Percentiles rank a stretch among this genome's conserved stretches.
These are phyloP conservation scores for Psilanteris sp. DNA, from an alignment of 1,140 invertebrate genomes.

Conservation along the genomic window DNA sequence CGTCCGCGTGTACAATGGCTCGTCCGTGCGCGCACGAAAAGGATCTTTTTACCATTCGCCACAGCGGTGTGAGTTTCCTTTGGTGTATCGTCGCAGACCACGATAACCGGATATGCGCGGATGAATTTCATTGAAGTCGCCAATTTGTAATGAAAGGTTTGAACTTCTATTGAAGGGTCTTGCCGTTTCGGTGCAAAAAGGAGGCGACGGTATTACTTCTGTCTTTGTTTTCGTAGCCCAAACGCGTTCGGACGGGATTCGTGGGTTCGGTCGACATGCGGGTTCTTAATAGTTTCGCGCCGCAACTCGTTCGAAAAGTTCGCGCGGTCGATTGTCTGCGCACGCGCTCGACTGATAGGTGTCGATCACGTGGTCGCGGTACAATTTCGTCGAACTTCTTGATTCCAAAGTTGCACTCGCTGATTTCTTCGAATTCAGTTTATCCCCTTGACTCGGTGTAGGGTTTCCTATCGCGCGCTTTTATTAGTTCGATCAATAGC, in stretches of 20 bases:
- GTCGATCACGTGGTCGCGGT: no score
- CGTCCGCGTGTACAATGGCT: slow-evolving; percentile 15
- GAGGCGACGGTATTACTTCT: no score
- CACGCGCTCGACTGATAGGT: no score
- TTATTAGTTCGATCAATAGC: slow-evolving; percentile 46
- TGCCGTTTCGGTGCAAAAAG: no score
- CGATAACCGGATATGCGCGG: slow-evolving; percentile 20
- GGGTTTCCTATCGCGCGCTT: slow-evolving; percentile 21
- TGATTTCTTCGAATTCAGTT: slow-evolving; percentile 17
- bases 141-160: slow-evolving; percentile 5
- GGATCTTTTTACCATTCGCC: slow-evolving; percentile 30
- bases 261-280: no score
- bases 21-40: slow-evolving; percentile 19
- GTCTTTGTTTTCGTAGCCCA: no score
- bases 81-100: slow-evolving; percentile 25
- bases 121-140: neutral
- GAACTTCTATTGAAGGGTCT: no score
- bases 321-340: no score
- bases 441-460: slow-evolving; percentile 15
- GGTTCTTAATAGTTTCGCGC: no score
- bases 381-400: slow-evolving; percentile 1
- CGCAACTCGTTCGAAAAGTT: no score
- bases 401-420: slow-evolving; percentile 8
- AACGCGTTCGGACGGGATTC: no score
- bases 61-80: slow-evolving; percentile 36